Base-by-base conservation (phyloP, 2,113 vertebrate species). In the Heterotis niloticus region DNA sequence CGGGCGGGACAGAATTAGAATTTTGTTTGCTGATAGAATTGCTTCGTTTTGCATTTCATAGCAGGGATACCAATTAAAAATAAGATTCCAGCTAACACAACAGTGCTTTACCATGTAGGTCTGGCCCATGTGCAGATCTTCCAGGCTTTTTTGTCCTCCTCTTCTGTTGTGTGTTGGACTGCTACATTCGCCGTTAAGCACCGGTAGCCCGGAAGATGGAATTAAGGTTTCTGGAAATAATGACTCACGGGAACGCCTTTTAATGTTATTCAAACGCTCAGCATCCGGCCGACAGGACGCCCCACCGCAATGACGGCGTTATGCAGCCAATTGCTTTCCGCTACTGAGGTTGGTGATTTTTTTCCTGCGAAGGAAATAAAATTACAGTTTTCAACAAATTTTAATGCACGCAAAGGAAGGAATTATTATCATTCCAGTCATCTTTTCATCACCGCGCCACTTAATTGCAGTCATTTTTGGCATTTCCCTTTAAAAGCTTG, bases 401-500 rank as follows among this genome's bases (percentile, higher is more conserved):
- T 72, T 72, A 34, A 72, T 20, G 69, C 69, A 72, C 52, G 69
- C 69, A 72, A 51, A 68, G 13, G 34, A 20, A 20, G 10, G 34
- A 7, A n/a, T 72, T 51, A 72, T 72, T 72, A 72, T 72, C 51
- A 72, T 34, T n/a, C 69, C 12, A 16, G 29, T 52, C 34, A 23
- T 51, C 51, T 51, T 70, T 70, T 70, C 24, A 70, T 17, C 52
- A 34, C 34, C 52, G 51, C 52, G 20, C 24, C 69, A 23, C 51
- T n/a, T 52, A 72, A 72, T 72, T 72, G 69, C 18, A 34, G 34
- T 51, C 44, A 72, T 34, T n/a, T 54, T 72, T 51, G 23, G 13
- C 54, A 34, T 51, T 72, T 52, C 54, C 23, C n/a, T 34, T 52
- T 72, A 34, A 72, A 72, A 72, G 34, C 69, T 72, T 52, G 34